phyloP scores from a whole-genome alignment of 2,113 vertebrate genomes.

The Poeciliopsis turrubarensis region DNA sequence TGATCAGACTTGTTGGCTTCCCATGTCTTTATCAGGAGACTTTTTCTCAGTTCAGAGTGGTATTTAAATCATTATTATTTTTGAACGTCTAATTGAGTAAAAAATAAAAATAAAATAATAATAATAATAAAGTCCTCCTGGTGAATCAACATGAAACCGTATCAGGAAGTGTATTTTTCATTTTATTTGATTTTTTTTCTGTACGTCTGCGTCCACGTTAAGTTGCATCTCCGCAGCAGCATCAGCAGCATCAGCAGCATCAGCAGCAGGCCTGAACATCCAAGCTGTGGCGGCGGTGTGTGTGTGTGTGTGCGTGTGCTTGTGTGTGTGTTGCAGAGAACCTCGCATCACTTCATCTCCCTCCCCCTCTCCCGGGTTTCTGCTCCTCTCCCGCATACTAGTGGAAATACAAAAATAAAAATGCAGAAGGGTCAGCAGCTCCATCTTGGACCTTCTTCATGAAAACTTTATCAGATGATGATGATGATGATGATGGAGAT shows the following conservation, averaged over 20 bases:
- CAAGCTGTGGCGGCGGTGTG: constrained; percentile 4
- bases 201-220: constrained; percentile 30
- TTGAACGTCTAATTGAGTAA: neutral
- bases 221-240: constrained; percentile 68
- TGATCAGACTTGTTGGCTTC: constrained; percentile 51
- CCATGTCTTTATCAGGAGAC: neutral
- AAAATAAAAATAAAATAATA: neutral
- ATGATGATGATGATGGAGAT: neutral
- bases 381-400: constrained; percentile 44
- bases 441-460: constrained; percentile 13
- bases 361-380: constrained; percentile 17
- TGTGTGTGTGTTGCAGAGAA: constrained; percentile 59
- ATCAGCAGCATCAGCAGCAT: constrained; percentile 8
- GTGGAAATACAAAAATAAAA: constrained; percentile 52
- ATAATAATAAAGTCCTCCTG: too few relatives aligned
- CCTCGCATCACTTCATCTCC: constrained; percentile 29
- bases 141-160: neutral
- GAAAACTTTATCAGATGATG: constrained; percentile 60
- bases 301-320: too few relatives aligned
- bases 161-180: neutral
- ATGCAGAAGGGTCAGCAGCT: constrained; percentile 60
- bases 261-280: constrained; percentile 53
- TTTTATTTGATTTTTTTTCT: too few relatives aligned
- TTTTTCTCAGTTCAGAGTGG: constrained; percentile 33
- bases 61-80: neutral